Conservation (phyloP, 2,797 vertebrate species). For the Novumbra hubbsi region DNA sequence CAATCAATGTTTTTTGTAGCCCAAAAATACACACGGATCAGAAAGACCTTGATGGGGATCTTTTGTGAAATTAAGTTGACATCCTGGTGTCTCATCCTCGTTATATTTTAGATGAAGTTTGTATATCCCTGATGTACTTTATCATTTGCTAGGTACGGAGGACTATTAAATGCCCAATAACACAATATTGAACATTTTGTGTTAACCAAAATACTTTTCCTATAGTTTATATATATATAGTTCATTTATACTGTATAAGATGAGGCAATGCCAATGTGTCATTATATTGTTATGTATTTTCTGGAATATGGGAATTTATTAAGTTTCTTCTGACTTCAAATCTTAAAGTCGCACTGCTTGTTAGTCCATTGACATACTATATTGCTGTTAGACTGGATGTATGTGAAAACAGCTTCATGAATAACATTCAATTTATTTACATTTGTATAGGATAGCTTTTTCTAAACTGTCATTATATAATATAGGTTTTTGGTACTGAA, state of each 20-base stretch:
- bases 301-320: slow-evolving; percentile 3
- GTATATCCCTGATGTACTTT: background rate
- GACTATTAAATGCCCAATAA: slow-evolving; percentile 5
- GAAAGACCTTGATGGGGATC: background rate
- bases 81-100: background rate
- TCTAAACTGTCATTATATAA: background rate
- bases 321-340: background rate
- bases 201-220: background rate
- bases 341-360: background rate
- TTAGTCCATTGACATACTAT: background rate
- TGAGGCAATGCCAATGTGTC: background rate
- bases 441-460: background rate
- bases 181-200: background rate
- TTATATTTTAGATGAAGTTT: background rate
- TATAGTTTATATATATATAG: background rate
- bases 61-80: background rate
- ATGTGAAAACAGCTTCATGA: too few relatives aligned
- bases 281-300: background rate
- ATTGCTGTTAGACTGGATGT: too few relatives aligned
- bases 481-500: background rate
- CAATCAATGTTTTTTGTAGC: slow-evolving; percentile 11
- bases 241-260: background rate
- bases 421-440: background rate
- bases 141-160: slow-evolving; percentile 12
- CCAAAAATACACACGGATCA: background rate